phyloP scores from a whole-genome alignment of 2,888 invertebrate species.

The Aethes cnicana region DNA sequence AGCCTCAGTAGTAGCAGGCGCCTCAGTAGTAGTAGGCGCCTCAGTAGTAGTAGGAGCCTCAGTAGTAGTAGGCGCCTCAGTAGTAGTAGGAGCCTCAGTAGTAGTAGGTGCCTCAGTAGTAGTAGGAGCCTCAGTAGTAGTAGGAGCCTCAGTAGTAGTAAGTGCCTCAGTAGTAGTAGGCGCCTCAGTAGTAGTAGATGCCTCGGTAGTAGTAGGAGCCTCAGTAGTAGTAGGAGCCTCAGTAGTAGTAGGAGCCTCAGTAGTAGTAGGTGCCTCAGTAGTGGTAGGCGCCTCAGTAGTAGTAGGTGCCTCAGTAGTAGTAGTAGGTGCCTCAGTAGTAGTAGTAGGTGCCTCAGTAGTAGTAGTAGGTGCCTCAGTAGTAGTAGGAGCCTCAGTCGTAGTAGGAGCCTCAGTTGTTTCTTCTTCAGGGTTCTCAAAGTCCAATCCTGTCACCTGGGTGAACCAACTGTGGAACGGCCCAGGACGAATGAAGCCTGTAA shows the following conservation, averaged over 20 bases:
- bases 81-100: constrained; percentile 29
- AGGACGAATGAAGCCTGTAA: constrained; percentile 64
- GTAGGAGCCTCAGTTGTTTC: constrained; percentile 34
- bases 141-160: constrained; percentile 27
- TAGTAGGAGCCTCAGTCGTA: constrained; percentile 33
- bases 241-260: constrained; percentile 29
- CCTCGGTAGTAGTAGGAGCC: constrained; percentile 30
- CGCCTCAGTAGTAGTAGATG: constrained; percentile 6
- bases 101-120: constrained; percentile 23
- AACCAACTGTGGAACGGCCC: constrained; percentile 69
- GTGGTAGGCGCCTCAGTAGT: constrained; percentile 19
- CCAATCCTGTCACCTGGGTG: constrained; percentile 54
- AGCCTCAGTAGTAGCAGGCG: constrained; percentile 16
- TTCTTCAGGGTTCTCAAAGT: constrained; percentile 60
- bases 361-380: constrained; percentile 19
- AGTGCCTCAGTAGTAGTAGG: constrained; percentile 25
- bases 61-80: too few relatives aligned
- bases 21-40: constrained; percentile 6
- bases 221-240: too few relatives aligned
- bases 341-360: constrained; percentile 29
- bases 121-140: constrained; percentile 35
- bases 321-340: constrained; percentile 23
- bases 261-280: constrained; percentile 12
- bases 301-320: constrained; percentile 32
- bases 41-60: constrained; percentile 31